Percentiles rank a stretch among this genome's conserved stretches.
Evolutionary conservation across 1,140 invertebrate genomes (phyloP).

Genomic region (Scaptomyza pallida): DNA sequence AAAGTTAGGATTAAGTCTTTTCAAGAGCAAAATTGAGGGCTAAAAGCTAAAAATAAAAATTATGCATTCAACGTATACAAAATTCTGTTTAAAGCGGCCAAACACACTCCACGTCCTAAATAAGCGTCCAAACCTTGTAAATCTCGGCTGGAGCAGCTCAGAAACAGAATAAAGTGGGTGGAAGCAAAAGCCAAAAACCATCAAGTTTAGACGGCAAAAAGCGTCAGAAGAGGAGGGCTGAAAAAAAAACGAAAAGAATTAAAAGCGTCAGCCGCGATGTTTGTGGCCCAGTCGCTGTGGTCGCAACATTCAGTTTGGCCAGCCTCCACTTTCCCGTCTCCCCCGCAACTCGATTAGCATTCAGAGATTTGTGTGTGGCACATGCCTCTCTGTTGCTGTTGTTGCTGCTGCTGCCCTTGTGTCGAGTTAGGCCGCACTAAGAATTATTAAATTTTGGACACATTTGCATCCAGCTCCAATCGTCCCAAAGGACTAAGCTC

Average conservation of each 20-base stretch:
- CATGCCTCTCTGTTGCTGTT: not conserved
- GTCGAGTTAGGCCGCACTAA: conserved; percentile 35
- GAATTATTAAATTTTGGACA: conserved; percentile 68
- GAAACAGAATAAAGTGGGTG: conserved; percentile 1
- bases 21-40: conserved; percentile 8
- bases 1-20: conserved; percentile 8
- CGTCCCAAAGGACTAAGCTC: conserved; percentile 19
- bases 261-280: conserved; percentile 74
- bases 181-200: conserved; percentile 37
- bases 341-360: conserved; percentile 73
- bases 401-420: not conserved
- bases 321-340: not conserved
- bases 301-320: conserved; percentile 47
- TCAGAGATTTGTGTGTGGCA: conserved; percentile 60
- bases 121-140: conserved; percentile 62
- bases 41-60: conserved; percentile 14
- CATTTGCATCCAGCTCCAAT: conserved; percentile 43
- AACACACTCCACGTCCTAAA: conserved; percentile 24
- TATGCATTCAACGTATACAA: conserved; percentile 39
- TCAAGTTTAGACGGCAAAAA: conserved; percentile 30
- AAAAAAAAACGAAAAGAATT: conserved; percentile 66
- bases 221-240: not conserved
- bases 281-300: conserved; percentile 66
- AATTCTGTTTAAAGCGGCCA: conserved; percentile 68
- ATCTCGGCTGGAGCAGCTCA: conserved; percentile 42